Evolutionary conservation across 92 coral and sea anemone genomes (phyloP).

Genomic region (Ricordea florida): DNA sequence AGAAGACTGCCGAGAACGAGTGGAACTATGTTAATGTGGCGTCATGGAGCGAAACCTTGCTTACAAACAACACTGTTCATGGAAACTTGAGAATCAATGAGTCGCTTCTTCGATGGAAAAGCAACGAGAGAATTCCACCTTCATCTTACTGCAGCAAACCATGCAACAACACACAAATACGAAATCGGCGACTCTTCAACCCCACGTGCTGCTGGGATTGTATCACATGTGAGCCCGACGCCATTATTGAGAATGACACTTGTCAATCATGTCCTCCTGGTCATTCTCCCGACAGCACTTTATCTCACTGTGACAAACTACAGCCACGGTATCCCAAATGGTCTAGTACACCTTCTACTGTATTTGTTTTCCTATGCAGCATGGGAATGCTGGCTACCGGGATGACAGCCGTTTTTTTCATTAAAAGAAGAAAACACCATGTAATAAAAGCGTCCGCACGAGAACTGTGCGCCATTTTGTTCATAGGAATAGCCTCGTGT

Average conservation of each 20-base stretch:
- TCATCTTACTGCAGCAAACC: slow-evolving; percentile 72
- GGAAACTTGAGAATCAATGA: slow-evolving; percentile 48
- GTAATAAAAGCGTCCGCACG: slow-evolving; percentile 79
- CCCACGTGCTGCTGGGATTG: slow-evolving; percentile 87
- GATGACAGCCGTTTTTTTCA: slow-evolving; percentile 52
- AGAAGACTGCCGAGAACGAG: slow-evolving; percentile 26
- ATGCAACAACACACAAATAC: slow-evolving; percentile 55
- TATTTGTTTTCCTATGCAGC: slow-evolving; percentile 12
- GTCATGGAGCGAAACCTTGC: slow-evolving; percentile 67
- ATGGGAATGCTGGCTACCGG: slow-evolving; percentile 56
- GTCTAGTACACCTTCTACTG: slow-evolving; percentile 46
- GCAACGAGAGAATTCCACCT: slow-evolving; percentile 22
- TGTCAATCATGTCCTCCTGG: slow-evolving; percentile 72
- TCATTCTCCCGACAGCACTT: slow-evolving; percentile 41
- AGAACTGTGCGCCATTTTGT: slow-evolving; percentile 70
- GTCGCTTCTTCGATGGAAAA: slow-evolving; percentile 51
- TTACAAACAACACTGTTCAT: slow-evolving; percentile 34
- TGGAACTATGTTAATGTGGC: slow-evolving; percentile 61
- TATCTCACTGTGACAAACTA: slow-evolving; percentile 54
- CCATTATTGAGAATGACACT: slow-evolving; percentile 59
- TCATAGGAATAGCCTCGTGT: slow-evolving; percentile 64
- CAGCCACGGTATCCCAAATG: slow-evolving; percentile 68
- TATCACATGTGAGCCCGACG: slow-evolving; percentile 42
- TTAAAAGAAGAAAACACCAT: slow-evolving; percentile 43
- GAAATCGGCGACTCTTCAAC: slow-evolving; percentile 2